Base-by-base conservation (phyloP, 2,113 vertebrate genomes). In the Grus americana region DNA sequence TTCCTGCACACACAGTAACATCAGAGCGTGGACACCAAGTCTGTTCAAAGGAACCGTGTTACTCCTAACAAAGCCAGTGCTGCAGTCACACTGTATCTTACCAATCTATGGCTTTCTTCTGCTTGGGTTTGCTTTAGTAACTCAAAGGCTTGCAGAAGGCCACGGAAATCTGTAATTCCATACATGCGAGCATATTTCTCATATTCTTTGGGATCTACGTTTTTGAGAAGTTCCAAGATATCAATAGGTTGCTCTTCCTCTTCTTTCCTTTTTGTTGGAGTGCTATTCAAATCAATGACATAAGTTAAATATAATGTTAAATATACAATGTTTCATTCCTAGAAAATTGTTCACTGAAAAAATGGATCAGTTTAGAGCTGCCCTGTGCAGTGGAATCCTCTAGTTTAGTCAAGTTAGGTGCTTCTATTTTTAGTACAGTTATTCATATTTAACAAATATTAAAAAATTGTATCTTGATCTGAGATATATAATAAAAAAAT, bases 101-200 rank as follows among this genome's bases (percentile, higher is more conserved):
- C 99, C 98, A 98, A 79, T 98, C 99, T 98, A 92, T 98, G 99
- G 79, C 98, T 99, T 98, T 99, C 99, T 90, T 98, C 99, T 85
- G 98, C 98, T 90, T 98, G 97, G 78, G 99, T 99, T 93, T 98
- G 98, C 97, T 99, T 99, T 73, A 99, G 97, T 94, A 99, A 97
- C 94, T 99, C 99, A 93, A 99, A 99, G 61, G 99, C 99, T 97
- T 99, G 99, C 68, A 99, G 99, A 71, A 99, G 98, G 65, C 99
- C 99, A 36, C 99, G 98, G 98, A 99, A 99, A 97, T 99, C 99
- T 18, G 99, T 99, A 96, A 99, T 99, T 76, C 99, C 99, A 62
- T 99, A 99, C 99, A 99, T 99, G 20, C 99, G 98, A 83, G 99
- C 99, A 5, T 99, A 99, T 97, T 99, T 99, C 97, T 99, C 99